Conservation (phyloP, 2,797 vertebrate genomes). For the Danio aesculapii region DNA sequence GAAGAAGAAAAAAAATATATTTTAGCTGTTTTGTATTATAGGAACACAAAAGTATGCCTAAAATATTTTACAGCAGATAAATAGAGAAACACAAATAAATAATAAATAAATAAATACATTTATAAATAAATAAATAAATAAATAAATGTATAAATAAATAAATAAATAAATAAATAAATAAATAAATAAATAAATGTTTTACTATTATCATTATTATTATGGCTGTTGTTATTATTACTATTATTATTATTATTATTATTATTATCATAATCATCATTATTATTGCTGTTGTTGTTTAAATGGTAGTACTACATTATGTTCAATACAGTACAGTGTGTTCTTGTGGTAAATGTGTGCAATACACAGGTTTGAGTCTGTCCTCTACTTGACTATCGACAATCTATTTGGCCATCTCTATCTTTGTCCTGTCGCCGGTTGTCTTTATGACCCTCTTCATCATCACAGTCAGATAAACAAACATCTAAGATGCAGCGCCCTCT, state of each 20-base stretch:
- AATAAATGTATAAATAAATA: too few species aligned
- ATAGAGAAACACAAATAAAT: not conserved
- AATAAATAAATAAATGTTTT: too few species aligned
- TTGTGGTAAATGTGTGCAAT: not conserved
- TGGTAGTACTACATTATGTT: not conserved
- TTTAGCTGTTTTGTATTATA: not conserved
- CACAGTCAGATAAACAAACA: constrained; percentile 26
- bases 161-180: too few species aligned
- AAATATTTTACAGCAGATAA: not conserved
- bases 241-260: too few species aligned
- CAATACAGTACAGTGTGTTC: not conserved
- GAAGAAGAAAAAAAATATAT: not conserved
- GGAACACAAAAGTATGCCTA: not conserved
- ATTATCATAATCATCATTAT: not conserved
- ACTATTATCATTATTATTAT: too few species aligned
- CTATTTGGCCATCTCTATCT: not conserved
- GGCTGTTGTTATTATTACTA: too few species aligned
- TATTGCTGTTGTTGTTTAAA: not conserved
- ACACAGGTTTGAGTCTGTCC: not conserved
- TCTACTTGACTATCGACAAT: not conserved
- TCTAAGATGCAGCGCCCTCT: not conserved
- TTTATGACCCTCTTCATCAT: not conserved
- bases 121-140: too few species aligned
- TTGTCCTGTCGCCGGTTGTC: not conserved
- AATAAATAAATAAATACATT: too few species aligned